Evolutionary conservation across 2,113 vertebrate species (phyloP), one percentile per base, ranked within the genome.

Genomic region (Parus major): DNA sequence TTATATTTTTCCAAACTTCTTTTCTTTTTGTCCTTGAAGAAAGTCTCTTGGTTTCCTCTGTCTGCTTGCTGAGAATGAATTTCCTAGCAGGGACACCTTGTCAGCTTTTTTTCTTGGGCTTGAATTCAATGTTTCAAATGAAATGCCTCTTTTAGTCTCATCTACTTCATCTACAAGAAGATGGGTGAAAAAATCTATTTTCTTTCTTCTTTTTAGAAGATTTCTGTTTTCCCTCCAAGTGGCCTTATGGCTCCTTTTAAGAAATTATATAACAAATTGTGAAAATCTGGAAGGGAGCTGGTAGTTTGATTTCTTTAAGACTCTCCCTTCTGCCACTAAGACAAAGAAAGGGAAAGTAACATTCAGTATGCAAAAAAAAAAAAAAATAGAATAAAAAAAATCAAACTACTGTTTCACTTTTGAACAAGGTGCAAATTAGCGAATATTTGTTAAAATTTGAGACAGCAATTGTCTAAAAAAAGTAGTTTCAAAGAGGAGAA

Each of bases 371-470:
- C 9, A 47, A 35, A 28, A 92, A 66, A 49, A 69, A 21, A 42
- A 42, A 15, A 92, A 41, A 69, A 21, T 41, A 66, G 5, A 56
- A 68, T 11, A 21, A 49, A 14, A 79, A 88, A 81, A 89, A 87
- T 91, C 53, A 96, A 96, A 92, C 95, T 87, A 93, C 60, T 50
- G 14, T 95, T 96, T 96, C 5, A 41, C 84, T 97, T 97, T 97
- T 95, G 95, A 95, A 95, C 75, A 93, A 96, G 84, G 77, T 96
- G 64, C 83, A 97, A 97, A 95, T 97, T 97, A 97, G 88, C 23
- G 92, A 92, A 92, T 96, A 96, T 97, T 97, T 97, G 70, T 97
- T 96, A 97, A 96, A 97, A 92, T 92, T 56, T 60, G 35, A 94
- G 91, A 91, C 46, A 95, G 61, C 88, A 96, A 94, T 96, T 97